These are phyloP conservation scores for Siniperca undulata DNA, from an alignment of 2,797 vertebrate genomes.

Conservation along the genomic window DNA sequence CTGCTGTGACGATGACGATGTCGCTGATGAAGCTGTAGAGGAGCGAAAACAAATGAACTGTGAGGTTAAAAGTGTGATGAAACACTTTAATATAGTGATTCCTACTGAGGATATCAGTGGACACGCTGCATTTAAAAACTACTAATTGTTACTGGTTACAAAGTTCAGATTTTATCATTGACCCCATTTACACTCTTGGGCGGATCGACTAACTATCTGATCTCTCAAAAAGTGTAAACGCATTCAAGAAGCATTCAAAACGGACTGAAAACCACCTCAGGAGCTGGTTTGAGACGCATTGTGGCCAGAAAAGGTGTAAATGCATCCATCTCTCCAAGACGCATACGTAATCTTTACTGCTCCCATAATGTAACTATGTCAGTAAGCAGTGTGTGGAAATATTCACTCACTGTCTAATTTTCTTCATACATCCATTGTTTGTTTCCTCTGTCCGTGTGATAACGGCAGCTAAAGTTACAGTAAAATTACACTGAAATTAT, in stretches of 20 bases:
- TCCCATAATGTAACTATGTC: not conserved
- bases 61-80: not conserved
- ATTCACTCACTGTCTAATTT: not conserved
- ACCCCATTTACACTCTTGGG: too few species aligned
- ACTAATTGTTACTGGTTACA: not conserved
- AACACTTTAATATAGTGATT: too few species aligned
- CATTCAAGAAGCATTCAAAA: not conserved
- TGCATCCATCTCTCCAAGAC: not conserved
- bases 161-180: too few species aligned
- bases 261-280: too few species aligned
- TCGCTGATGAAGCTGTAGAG: not conserved
- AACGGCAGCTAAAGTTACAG: not conserved
- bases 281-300: not conserved
- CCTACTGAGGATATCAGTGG: too few species aligned
- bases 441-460: not conserved
- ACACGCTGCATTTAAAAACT: not conserved
- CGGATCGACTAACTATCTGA: too few species aligned
- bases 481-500: not conserved
- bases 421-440: too few species aligned
- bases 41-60: not conserved
- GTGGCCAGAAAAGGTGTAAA: not conserved
- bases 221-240: not conserved
- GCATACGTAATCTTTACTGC: not conserved
- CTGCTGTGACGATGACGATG: not conserved
- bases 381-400: not conserved